Percentiles rank a stretch among this genome's conserved stretches.
phyloP scores from a whole-genome alignment of 2,888 invertebrate species.

The Caenorhabditis virilis region DNA sequence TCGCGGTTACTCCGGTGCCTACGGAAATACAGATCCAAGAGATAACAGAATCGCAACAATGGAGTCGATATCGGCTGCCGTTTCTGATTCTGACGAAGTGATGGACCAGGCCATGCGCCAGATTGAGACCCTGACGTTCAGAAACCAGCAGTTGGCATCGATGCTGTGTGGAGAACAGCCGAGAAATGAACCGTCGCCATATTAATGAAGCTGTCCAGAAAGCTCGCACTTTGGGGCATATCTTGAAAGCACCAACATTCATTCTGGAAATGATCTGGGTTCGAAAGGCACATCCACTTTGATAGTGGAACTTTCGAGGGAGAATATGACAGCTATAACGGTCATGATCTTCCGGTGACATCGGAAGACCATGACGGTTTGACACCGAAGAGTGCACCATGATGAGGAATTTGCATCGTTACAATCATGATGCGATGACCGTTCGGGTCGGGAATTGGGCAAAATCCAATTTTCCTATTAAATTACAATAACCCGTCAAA shows the following conservation, averaged over 20 bases:
- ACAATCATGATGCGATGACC: background rate
- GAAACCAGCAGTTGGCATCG: background rate
- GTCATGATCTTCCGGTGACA: background rate
- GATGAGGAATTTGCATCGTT: background rate
- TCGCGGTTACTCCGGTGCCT: background rate
- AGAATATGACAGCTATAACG: background rate
- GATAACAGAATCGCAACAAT: background rate
- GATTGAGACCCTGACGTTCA: background rate
- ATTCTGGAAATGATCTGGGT: background rate
- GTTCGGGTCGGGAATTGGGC: background rate
- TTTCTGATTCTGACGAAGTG: background rate
- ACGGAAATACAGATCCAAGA: background rate
- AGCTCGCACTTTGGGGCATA: background rate
- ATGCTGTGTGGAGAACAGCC: background rate
- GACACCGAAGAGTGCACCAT: background rate
- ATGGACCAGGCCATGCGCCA: background rate
- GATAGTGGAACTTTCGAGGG: background rate
- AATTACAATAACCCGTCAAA: no score
- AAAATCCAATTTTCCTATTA: no score
- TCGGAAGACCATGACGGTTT: no score
- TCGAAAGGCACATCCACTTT: background rate
- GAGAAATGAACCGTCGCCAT: background rate
- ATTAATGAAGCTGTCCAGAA: background rate
- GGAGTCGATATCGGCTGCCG: background rate
- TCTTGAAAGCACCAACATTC: background rate